Evolutionary conservation across 2,888 invertebrate genomes (phyloP).

Genomic region (Zaprionus bogoriensis): DNA sequence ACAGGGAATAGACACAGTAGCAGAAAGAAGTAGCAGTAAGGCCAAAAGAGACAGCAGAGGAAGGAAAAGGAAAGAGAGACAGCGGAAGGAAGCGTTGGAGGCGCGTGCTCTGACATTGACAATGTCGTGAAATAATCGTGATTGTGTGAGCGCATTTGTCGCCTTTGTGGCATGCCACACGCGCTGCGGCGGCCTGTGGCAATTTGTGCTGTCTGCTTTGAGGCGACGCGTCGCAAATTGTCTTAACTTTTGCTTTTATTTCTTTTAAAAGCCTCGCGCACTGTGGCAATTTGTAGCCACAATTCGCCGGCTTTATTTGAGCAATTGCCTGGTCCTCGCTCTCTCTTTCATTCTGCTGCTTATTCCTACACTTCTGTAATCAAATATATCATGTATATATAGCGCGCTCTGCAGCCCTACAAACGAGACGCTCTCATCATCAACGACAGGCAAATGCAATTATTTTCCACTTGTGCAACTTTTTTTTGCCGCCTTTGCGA

Average conservation of each 20-base stretch:
- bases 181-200: too few relatives aligned
- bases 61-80: background rate
- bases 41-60: background rate
- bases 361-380: slow-evolving; percentile 18
- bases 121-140: slow-evolving; percentile 39
- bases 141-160: background rate
- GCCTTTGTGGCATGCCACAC: background rate
- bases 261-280: slow-evolving; percentile 1
- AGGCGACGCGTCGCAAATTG: too few relatives aligned
- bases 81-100: background rate
- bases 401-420: background rate
- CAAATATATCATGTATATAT: slow-evolving; percentile 51
- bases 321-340: too few relatives aligned
- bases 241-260: slow-evolving; percentile 37
- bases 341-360: slow-evolving; percentile 1
- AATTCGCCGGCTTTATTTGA: background rate
- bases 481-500: background rate
- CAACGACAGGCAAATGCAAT: slow-evolving; percentile 46
- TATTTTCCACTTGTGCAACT: slow-evolving; percentile 39
- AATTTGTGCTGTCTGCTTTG: slow-evolving; percentile 41
- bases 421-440: slow-evolving; percentile 7
- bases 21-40: too few relatives aligned
- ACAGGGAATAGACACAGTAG: slow-evolving; percentile 2
- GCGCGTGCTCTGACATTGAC: slow-evolving; percentile 37
- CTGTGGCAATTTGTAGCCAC: slow-evolving; percentile 43